Base-by-base conservation (phyloP, 1,140 invertebrate species). In the Chrysomallon squamiferum region DNA sequence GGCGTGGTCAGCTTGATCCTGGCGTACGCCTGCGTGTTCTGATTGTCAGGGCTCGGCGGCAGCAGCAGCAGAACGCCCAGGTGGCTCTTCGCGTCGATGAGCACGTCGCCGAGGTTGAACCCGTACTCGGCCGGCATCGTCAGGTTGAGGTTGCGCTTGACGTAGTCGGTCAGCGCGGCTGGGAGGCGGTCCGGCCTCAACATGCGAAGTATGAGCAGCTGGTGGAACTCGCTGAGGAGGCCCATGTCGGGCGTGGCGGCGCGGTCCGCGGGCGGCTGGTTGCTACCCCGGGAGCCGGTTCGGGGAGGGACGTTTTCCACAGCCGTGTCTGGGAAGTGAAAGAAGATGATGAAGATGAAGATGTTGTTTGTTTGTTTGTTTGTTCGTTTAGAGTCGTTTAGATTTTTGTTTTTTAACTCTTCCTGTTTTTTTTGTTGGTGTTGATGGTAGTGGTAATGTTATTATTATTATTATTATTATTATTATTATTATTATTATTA, bases 171-270 rank as follows among this genome's bases (percentile, higher is more conserved):
- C 30, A 84, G 67, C 20, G 83, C 81, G 15, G 69, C 59, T 22
- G 78, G 81, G 11, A 84, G 69, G 18, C 83, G 74, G 69, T 84
- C 83, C 15, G 80, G 81, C 18, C 83, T 66, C 20, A 84, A 68
- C 77, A 84, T 82, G n/a, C 83, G 75, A n/a, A 84, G 49, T 3
- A 84, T 59, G 15, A 84, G 63, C 9, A 84, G 74, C 30, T 78
- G 79, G 61, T 84, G 83, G 72, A 84, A 82, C 57, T 84, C 82
- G 41, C 75, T 74, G 47, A 82, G 65, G 4, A 70, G 73, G 15
- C 77, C 76, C 9, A 77, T 66, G 62, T 81, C 77, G 4, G 76
- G 76, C 22, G 69, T 75, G 73, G 13, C 50, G 30, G 11, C 32
- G 35, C 35, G 52, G 27, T 43, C 45, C 20, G 49, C 29, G 0